phyloP scores from a whole-genome alignment of 1,140 invertebrate species.

The Euwallacea fornicatus region DNA sequence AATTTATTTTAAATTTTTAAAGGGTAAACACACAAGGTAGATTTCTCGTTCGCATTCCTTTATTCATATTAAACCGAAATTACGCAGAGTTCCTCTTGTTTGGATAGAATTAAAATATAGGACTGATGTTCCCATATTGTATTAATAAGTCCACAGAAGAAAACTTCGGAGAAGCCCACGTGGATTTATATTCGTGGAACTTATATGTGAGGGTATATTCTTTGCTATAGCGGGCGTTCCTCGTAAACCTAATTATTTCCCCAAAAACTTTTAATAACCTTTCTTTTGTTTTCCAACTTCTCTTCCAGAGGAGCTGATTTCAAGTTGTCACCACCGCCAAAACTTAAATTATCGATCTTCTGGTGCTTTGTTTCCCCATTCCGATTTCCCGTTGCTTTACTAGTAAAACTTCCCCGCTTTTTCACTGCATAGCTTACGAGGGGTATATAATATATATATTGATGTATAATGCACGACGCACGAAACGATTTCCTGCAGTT shows the following conservation, averaged over 20 bases:
- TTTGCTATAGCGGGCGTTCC: conserved; percentile 18
- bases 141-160: no score
- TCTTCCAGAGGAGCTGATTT: conserved; percentile 24
- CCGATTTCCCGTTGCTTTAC: conserved; percentile 2
- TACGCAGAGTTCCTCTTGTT: no score
- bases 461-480: not conserved
- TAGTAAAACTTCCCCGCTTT: conserved; percentile 4
- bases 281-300: conserved; percentile 23
- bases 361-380: conserved; percentile 18
- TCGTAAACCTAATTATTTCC: conserved; percentile 24
- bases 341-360: conserved; percentile 29
- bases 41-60: no score
- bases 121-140: no score
- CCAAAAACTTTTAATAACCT: conserved; percentile 30
- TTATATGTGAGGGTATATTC: conserved; percentile 13
- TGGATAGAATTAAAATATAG: no score
- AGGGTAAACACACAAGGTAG: no score
- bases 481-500: not conserved
- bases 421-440: not conserved
- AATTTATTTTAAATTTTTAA: no score
- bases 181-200: not conserved
- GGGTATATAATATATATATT: not conserved
- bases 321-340: conserved; percentile 22
- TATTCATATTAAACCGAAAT: no score
- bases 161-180: no score